Base-by-base conservation (phyloP, 2,888 invertebrate species). In the Chromoteleia sp. region DNA sequence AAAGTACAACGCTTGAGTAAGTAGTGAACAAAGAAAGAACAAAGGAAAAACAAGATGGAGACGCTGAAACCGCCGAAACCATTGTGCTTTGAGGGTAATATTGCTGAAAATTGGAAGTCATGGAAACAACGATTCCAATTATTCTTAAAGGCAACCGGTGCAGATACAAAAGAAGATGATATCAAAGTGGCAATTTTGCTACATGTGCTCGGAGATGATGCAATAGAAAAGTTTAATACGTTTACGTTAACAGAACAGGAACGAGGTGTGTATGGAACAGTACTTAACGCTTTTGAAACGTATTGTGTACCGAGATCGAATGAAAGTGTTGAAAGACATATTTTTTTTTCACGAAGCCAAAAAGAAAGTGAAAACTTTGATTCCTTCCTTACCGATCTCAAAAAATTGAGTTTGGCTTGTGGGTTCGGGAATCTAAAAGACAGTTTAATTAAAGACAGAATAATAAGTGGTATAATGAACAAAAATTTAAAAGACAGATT, bases 171-270 rank as follows among this genome's bases (percentile, higher is more conserved):
- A 59, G n/a, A 63, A 0, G 73, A 74, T 6, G 81, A 73, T 45
- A 75, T 81, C n/a, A 84, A 86, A 59, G 76, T 85, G 6, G 85
- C 82, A 19, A 83, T 87, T 48, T 86, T 86, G 30, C 58, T 87
- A 7, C 85, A 86, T 43, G 63, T 83, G 0, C 82, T 86, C 58
- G 85, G 84, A 14, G 70, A 85, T 83, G 56, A 80, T 82, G 45
- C 84, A 21, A 25, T 82, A 85, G 85, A 86, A 56, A 80, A 83
- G 21, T 86, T 25, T 33, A 83, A 86, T 6, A 86, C 81, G 10
- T 84, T 86, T 30, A 76, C 45, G 8, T 68, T 86, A 7, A 67
- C 59, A 0, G 81, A 80, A 8, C 81, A 30, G 14, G 65, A 83
- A 10, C 63, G 63, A 36, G 48, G 17, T 0, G 8, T 17, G 2